Evolutionary conservation across 2,888 invertebrate species (phyloP), one percentile per base, ranked within the genome.

Genomic region (Dicyrtoma fusca): DNA sequence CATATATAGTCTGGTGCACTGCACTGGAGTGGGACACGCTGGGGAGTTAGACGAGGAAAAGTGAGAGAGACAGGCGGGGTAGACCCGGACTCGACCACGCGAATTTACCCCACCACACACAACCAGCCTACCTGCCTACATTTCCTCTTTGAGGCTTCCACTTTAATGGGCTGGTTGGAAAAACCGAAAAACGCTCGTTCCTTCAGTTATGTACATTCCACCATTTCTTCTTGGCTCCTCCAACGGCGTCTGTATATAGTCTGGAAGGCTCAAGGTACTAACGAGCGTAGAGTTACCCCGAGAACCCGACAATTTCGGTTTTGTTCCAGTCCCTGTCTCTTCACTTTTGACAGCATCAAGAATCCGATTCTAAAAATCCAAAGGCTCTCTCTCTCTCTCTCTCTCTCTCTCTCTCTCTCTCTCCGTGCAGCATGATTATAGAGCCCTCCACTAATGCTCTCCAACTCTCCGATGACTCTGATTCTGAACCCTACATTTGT

Each of bases 1-100:
- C 42, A 68, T 68, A 55, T 68, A 68, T 68, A 68, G 57, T 13
- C n/a, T 34, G 61, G 42, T n/a, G 34, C n/a, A 34, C n/a, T 17
- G 17, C n/a, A 10, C 11, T 26, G 61, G 25, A 61, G 34, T 17
- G n/a, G 34, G 61, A 61, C 49, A 49, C n/a, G 34, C 49, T n/a
- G n/a, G 61, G 26, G 34, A 61, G 34, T 17, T n/a, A 19, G 14
- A 34, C 5, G 34, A 23, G 49, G 19, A 13, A 42, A 25, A 26
- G 42, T 26, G 25, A 25, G 61, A 61, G 61, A 65, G 17, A 45
- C 51, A 65, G 34, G 65, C 26, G 65, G 34, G 26, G 51, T 49
- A 65, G 51, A 51, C 25, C 17, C 5, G 23, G 23, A 65, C 25
- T 65, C 51, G 26, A 65, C 65, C 26, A 65, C 26, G 65, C 34